phyloP scores from a whole-genome alignment of 1,140 invertebrate genomes.

The Carposina sasakii region DNA sequence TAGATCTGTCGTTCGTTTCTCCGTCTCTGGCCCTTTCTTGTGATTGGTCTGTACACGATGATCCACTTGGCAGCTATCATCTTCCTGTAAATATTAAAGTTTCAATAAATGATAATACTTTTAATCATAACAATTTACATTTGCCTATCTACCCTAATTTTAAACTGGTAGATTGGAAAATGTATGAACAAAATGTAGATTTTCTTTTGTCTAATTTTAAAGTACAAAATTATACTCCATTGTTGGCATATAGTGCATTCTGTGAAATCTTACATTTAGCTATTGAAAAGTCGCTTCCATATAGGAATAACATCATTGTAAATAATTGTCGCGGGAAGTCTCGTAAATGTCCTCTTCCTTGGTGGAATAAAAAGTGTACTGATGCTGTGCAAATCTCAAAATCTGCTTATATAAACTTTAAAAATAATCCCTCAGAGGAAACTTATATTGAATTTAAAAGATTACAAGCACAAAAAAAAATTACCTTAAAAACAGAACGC shows the following conservation, averaged over 20 bases:
- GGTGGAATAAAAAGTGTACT: not conserved
- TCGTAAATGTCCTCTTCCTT: constrained; percentile 1
- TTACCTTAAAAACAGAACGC: not conserved
- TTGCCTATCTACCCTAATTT: not conserved
- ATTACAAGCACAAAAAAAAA: not conserved
- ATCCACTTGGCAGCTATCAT: constrained; percentile 19
- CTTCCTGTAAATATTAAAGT: constrained; percentile 13
- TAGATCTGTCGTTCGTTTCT: constrained; percentile 17
- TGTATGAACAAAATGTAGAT: not conserved
- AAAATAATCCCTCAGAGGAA: not conserved
- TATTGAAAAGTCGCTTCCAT: not conserved
- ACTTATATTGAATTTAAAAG: not conserved
- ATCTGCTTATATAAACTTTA: not conserved
- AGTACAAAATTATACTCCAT: not conserved
- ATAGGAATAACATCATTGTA: not conserved
- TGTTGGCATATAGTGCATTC: not conserved
- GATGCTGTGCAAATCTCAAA: not conserved
- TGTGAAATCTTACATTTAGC: not conserved
- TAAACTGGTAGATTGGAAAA: not conserved
- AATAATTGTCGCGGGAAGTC: not conserved
- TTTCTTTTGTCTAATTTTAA: not conserved
- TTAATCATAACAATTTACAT: not conserved
- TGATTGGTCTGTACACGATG: constrained; percentile 14
- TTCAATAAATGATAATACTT: not conserved
- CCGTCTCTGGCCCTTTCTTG: constrained; percentile 3